Evolutionary conservation across 2,113 vertebrate species (phyloP).

Genomic region (Brienomyrus brachyistius): DNA sequence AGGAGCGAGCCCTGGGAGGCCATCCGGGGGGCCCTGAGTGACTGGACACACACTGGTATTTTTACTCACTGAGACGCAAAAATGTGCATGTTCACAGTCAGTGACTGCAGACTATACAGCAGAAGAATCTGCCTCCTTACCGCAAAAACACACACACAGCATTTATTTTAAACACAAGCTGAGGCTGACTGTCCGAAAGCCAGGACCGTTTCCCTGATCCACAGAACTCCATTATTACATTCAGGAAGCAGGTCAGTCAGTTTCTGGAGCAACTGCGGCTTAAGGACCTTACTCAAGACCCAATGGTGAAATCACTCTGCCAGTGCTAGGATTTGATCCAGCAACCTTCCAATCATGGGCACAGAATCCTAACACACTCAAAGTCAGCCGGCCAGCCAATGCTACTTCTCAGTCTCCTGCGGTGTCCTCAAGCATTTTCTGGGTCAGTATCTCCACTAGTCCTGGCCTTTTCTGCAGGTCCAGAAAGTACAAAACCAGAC

Average conservation of each 20-base stretch:
- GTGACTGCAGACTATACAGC: slow-evolving; percentile 79
- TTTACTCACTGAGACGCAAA: slow-evolving; percentile 49
- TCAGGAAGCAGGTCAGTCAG: not conserved
- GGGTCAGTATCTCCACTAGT: not conserved
- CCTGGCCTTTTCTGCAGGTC: not conserved
- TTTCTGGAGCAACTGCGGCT: not conserved
- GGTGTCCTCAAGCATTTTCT: not conserved
- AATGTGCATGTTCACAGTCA: slow-evolving; percentile 59
- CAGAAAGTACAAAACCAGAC: too few relatives aligned
- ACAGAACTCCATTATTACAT: not conserved
- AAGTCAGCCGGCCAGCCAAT: not conserved
- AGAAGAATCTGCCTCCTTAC: slow-evolving; percentile 33
- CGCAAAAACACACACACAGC: not conserved
- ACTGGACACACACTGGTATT: slow-evolving; percentile 45
- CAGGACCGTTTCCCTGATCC: not conserved
- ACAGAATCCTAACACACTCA: not conserved
- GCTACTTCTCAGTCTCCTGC: not conserved
- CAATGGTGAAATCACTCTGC: not conserved
- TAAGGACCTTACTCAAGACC: not conserved
- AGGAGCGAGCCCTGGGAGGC: slow-evolving; percentile 53
- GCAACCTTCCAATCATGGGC: not conserved
- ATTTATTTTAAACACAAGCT: not conserved
- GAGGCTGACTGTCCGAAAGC: not conserved
- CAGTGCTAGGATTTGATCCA: not conserved
- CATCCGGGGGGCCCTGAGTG: slow-evolving; percentile 48